Evolutionary conservation across 1,140 invertebrate species (phyloP), one percentile per base, ranked within the genome.

Genomic region (Diploscapter pachys): DNA sequence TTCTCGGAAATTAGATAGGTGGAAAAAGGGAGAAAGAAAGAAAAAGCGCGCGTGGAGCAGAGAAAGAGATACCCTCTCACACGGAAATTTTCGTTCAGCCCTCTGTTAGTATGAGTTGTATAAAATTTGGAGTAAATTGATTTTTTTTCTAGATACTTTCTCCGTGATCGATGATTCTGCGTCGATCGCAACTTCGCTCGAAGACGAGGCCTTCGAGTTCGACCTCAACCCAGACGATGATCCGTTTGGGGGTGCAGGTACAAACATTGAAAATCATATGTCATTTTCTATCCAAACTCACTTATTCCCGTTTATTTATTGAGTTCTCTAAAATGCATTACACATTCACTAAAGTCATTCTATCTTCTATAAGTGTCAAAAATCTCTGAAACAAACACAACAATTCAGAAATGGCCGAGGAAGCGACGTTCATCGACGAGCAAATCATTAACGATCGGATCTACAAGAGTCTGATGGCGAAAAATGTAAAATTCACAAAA

Each of bases 391-490:
- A 2, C 31, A 64, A 64, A 64, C 51, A 31, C 1, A 31, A 31
- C 31, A 31, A 31, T 50, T 31, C 71, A 61, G 75, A 76, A 9
- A 56, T 66, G 51, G 75, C 75, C 9, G 70, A 67, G 50, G 67
- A 70, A 76, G 75, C 75, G 5, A 57, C 57, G 63, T 59, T 63
- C 5, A 71, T 72, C 13, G 70, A 67, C 54, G 69, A 72, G 49
- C 69, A 61, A n/a, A 51, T 62, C 11, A 67, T 71, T 48, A 71
- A 72, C 51, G 69, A 76, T 50, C 62, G 75, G 0, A 71, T 62
- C 5, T 76, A 64, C 63, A 71, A 73, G 50, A 51, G 59, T 51
- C 64, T 73, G 8, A 76, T 76, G 75, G 63, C 75, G n/a, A 76
- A 76, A 49, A 76, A 76, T 53, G 75, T 76, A 56, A 51, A 13